Conservation (phyloP, 64 coral and sea anemone genomes). For the Hydrozoanthus tunicans region DNA sequence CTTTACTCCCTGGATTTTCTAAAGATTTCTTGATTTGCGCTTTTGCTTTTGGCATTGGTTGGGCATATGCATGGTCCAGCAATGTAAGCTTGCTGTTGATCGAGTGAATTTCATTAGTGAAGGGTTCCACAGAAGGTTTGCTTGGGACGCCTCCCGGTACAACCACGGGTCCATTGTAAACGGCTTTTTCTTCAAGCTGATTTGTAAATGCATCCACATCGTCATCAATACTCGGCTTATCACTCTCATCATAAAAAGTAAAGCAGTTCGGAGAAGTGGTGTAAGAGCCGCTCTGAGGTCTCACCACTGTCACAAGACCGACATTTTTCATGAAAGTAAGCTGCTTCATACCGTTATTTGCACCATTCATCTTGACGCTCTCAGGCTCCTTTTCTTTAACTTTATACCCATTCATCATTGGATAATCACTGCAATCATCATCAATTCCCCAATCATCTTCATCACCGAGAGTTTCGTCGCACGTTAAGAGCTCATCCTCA, state of each 20-base stretch:
- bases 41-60: slow-evolving; percentile 67
- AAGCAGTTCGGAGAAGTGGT: slow-evolving; percentile 62
- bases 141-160: slow-evolving; percentile 13
- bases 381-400: slow-evolving; percentile 29
- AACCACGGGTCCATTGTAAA: background rate
- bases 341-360: slow-evolving; percentile 35
- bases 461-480: slow-evolving; percentile 87
- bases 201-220: slow-evolving; percentile 33
- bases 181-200: slow-evolving; percentile 42
- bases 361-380: background rate
- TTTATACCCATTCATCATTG: slow-evolving; percentile 34
- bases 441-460: slow-evolving; percentile 81
- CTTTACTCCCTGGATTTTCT: background rate
- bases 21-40: background rate
- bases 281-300: slow-evolving; percentile 58
- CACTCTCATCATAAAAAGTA: slow-evolving; percentile 74
- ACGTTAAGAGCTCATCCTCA: slow-evolving; percentile 73
- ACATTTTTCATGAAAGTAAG: slow-evolving; percentile 31
- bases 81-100: slow-evolving; percentile 85
- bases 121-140: slow-evolving; percentile 24
- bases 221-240: background rate
- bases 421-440: slow-evolving; percentile 52
- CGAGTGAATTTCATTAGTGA: slow-evolving; percentile 61
- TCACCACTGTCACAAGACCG: slow-evolving; percentile 79
- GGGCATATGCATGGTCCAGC: slow-evolving; percentile 85